Percentiles rank a stretch among this genome's conserved stretches.
Conservation (phyloP, 2,888 invertebrate species). For the Calliphora vomitoria region DNA sequence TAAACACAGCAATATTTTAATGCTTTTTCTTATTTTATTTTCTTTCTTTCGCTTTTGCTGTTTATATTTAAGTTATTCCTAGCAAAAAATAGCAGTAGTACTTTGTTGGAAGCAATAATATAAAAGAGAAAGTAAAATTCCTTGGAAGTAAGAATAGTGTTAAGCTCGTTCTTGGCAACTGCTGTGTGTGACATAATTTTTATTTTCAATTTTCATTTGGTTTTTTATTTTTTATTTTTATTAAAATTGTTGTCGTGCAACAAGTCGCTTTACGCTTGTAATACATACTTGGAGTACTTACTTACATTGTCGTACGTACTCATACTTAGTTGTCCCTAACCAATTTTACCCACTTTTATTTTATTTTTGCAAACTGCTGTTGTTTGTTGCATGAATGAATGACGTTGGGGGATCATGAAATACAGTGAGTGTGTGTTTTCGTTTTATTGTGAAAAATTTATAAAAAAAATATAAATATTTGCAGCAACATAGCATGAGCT, state of each 20-base stretch:
- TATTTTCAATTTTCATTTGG: background rate
- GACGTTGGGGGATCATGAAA: background rate
- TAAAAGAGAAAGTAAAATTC: background rate
- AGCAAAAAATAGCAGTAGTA: background rate
- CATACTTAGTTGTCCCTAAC: background rate
- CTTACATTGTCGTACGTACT: background rate
- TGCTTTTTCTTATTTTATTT: background rate
- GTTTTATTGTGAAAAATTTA: background rate
- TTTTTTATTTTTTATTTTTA: background rate
- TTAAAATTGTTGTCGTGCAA: background rate
- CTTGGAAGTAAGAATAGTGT: background rate
- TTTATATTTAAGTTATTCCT: background rate
- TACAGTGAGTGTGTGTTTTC: background rate
- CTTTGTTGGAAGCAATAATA: too few species aligned
- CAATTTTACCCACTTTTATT: background rate
- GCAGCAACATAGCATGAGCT: background rate
- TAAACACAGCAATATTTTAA: background rate
- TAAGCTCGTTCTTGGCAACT: background rate
- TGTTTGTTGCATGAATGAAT: background rate
- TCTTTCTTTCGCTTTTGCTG: too few species aligned
- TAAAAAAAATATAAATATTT: background rate
- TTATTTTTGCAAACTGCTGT: background rate
- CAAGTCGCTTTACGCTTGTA: background rate
- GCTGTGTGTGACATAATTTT: constrained; percentile 11
- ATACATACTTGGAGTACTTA: background rate